Base-by-base conservation (phyloP, 2,888 invertebrate genomes). In the Pecten maximus region DNA sequence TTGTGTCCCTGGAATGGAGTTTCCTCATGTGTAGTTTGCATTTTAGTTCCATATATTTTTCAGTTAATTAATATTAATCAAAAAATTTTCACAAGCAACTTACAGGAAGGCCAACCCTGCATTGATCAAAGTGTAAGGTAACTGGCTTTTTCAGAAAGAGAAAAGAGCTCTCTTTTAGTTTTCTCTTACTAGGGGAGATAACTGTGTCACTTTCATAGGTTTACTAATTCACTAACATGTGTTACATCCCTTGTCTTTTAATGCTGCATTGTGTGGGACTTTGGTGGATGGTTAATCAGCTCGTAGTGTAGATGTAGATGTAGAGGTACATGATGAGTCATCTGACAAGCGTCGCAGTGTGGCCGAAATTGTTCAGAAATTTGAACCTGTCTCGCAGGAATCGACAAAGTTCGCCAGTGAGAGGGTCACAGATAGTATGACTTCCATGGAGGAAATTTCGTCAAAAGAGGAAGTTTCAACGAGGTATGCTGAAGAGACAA, bases 301-400 rank as follows among this genome's bases (percentile, higher is more conserved):
- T 40, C 10, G 60, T 50, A 74, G 39, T 87, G 90, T 74, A 60
- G 44, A 12, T n/a, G 88, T 87, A 74, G 89, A 90, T 86, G 90
- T 88, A n/a, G 88, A 87, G 89, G 92, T 91, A 60, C 91, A 91
- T 40, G 92, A 92, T 23, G 92, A 92, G 40, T 92, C 93, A 40
- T 91, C 93, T 87, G 93, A 94, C 90, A 91, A 93, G 48, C 92
- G 89, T 44, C 93, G 93, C 91, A 91, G 93, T 87, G 94, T 94
- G 50, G 92, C 94, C 90, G 93, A 93, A 89, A 94, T 94, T 48
- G 93, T 94, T 89, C 91, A 94, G 91, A 94, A 94, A 93, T 94
- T 94, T 93, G 94, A 94, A 74, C 74, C 74, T 74, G 74, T 8
- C 0, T 74, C 74, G 10, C 86, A 90, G 86, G 88, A 88, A 23